A percentile compares a stretch with the other conserved stretches of the same genome.
Evolutionary conservation across 2,113 vertebrate genomes (phyloP).

Genomic region (Panthera tigris): DNA sequence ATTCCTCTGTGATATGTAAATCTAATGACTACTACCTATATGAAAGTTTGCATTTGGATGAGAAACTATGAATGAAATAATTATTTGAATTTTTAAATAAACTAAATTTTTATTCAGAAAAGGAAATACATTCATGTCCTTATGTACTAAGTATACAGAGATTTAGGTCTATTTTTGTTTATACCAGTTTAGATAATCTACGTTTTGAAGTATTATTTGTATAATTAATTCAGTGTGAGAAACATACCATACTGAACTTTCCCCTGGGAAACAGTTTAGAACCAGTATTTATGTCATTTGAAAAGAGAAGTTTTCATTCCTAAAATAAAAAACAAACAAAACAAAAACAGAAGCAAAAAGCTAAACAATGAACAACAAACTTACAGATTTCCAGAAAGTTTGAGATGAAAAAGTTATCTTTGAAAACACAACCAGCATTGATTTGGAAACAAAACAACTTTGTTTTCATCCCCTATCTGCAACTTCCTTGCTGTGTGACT

Average conservation of each 20-base stretch:
- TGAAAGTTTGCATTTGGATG: not conserved
- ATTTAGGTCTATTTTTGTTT: not conserved
- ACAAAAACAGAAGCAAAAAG: not conserved
- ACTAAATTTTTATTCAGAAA: not conserved
- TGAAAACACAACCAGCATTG: not conserved
- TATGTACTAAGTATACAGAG: not conserved
- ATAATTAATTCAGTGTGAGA: not conserved
- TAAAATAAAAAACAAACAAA: not conserved
- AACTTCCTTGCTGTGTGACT: not conserved
- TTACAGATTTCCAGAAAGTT: not conserved
- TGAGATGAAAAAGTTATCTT: not conserved
- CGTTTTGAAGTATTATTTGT: not conserved
- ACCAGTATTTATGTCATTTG: not conserved
- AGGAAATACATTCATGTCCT: not conserved
- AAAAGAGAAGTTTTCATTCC: not conserved
- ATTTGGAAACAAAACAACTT: not conserved
- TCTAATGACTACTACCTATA: not conserved
- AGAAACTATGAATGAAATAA: constrained; percentile 1
- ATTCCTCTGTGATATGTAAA: not conserved
- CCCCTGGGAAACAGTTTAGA: not conserved
- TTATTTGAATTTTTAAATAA: not conserved
- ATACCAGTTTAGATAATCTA: not conserved
- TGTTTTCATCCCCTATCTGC: not conserved
- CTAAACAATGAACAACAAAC: not conserved
- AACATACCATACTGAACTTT: not conserved